Base-by-base conservation (phyloP, 1,140 invertebrate genomes). In the Pinna nobilis region DNA sequence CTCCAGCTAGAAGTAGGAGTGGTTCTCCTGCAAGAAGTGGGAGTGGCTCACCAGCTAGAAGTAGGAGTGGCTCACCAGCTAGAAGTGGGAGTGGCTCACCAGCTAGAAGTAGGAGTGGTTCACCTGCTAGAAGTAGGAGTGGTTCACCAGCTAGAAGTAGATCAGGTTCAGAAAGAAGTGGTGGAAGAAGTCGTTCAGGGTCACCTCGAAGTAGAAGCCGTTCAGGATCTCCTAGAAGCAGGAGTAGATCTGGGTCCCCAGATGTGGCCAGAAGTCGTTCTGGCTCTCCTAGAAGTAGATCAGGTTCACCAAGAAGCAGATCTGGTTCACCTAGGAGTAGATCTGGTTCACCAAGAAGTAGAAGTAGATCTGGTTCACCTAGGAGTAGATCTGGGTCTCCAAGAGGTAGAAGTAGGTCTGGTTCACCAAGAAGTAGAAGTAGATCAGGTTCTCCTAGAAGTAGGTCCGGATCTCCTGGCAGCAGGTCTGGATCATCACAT, bases 271-370 rank as follows among this genome's bases (percentile, higher is more conserved):
- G 80, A 55, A 70, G 51, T 53, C 50, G 69, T 13, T 64, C 65
- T 35, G 50, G 51, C 9, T 69, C 67, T 30, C 55, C 68, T 30
- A 65, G 70, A 64, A 78, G 75, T 57, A 64, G 70, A 3, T 64
- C 70, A 25, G 65, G 60, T 13, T 78, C 74, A 30, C 76, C 77
- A 44, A 59, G 61, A 66, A 80, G 71, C 30, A 37, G 70, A 23
- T 68, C 71, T 20, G 68, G 70, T n/a, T 77, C 74, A 55, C 59
- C 71, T 3, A 70, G 72, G 53, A 77, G 74, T 59, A 73, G 74
- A 6, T 76, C 76, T 49, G 70, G 68, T 1, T 78, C 74, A 30
- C 78, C 78, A 59, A 57, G 33, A 53, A n/a, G 44, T 35, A 73
- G 75, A 70, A 77, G 64, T 69, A 47, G 70, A 6, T 71, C 66